Evolutionary conservation across 1,140 invertebrate species (phyloP).

Genomic region (Trichoplusia ni): DNA sequence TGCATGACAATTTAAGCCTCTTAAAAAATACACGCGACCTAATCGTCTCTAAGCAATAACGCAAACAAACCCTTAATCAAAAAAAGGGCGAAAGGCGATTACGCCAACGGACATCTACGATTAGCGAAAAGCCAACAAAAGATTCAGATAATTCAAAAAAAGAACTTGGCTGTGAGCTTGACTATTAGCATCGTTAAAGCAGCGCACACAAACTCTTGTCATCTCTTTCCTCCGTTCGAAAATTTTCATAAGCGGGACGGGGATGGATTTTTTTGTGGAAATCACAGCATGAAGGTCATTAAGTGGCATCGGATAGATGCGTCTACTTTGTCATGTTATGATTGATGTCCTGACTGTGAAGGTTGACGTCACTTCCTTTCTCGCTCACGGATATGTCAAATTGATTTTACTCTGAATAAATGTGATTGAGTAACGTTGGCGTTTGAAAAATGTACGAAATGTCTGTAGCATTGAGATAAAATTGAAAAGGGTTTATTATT

Average conservation of each 20-base stretch:
- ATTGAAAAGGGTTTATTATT: too few species aligned
- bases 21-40: not conserved
- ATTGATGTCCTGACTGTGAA: constrained; percentile 30
- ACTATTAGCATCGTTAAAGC: not conserved
- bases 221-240: not conserved
- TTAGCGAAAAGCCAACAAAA: constrained; percentile 18
- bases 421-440: constrained; percentile 6
- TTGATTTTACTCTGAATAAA: constrained; percentile 10
- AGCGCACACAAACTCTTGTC: not conserved
- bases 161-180: not conserved
- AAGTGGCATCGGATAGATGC: constrained; percentile 37
- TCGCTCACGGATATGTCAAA: constrained; percentile 18
- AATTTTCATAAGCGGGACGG: not conserved
- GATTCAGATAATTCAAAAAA: constrained; percentile 14
- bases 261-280: constrained; percentile 4
- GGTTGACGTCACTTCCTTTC: constrained; percentile 12
- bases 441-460: not conserved
- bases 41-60: constrained; percentile 4
- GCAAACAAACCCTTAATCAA: not conserved
- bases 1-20: too few species aligned
- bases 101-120: constrained; percentile 12
- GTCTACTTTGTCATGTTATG: constrained; percentile 41
- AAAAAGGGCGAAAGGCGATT: constrained; percentile 3
- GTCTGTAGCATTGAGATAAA: too few species aligned
- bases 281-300: constrained; percentile 35